phyloP scores from a whole-genome alignment of 2,888 invertebrate species.

The Temnothorax rugatulus region DNA sequence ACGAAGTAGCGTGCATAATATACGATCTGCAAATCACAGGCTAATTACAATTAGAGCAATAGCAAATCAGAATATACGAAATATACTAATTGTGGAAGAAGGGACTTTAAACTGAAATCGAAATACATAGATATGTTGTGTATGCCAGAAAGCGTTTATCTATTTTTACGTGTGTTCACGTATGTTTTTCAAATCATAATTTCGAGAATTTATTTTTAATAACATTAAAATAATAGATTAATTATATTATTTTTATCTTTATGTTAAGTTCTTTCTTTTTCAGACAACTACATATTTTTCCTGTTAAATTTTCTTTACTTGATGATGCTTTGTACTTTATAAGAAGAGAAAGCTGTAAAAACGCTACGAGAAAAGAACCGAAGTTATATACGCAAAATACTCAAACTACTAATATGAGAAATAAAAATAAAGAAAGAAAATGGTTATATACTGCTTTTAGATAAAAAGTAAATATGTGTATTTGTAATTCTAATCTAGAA shows the following conservation, averaged over 20 bases:
- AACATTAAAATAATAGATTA: constrained; percentile 13
- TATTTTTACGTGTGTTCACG: neutral
- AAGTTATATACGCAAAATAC: neutral
- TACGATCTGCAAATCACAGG: neutral
- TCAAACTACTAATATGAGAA: neutral
- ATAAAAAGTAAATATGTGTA: neutral
- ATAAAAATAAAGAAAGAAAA: neutral
- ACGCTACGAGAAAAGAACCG: neutral
- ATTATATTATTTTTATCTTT: neutral
- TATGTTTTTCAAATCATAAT: neutral
- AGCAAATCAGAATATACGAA: neutral
- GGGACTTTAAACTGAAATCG: neutral
- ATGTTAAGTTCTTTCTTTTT: neutral
- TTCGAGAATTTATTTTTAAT: neutral
- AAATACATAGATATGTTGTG: constrained; percentile 12
- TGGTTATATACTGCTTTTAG: neutral
- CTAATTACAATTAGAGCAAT: neutral
- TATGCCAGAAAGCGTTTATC: neutral
- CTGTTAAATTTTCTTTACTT: neutral
- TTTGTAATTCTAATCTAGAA: neutral
- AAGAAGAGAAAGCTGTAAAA: constrained; percentile 11
- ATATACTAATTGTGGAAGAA: constrained; percentile 1
- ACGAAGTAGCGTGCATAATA: constrained; percentile 14
- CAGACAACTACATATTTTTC: neutral
- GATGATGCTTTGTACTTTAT: neutral